Conservation (phyloP, 2,113 vertebrate species). For the Strix uralensis region DNA sequence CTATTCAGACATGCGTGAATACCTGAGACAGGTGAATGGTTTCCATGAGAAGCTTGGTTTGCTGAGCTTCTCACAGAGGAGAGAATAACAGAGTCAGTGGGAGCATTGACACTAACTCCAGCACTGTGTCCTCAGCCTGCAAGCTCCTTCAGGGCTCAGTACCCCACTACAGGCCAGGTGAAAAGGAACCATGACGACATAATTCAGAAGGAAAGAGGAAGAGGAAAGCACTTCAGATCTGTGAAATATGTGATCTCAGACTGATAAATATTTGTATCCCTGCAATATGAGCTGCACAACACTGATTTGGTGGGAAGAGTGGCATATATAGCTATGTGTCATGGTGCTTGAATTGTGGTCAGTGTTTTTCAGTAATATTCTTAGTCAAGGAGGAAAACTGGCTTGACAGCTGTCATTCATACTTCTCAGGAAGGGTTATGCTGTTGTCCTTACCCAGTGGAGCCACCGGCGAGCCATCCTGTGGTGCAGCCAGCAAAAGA, state of each 20-base stretch:
- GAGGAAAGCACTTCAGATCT: neutral
- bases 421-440: neutral
- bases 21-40: rapidly evolving
- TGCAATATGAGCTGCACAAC: neutral
- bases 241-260: neutral
- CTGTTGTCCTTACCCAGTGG: slow-evolving; percentile 82
- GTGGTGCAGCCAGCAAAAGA: slow-evolving; percentile 81
- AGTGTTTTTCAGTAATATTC: neutral
- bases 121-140: neutral
- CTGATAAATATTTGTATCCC: neutral
- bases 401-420: neutral
- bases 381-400: neutral
- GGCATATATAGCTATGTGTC: neutral
- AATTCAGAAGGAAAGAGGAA: neutral
- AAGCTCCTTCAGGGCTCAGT: neutral
- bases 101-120: neutral
- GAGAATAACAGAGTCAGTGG: neutral
- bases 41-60: neutral
- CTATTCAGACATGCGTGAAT: rapidly evolving
- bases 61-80: neutral
- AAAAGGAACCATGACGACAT: neutral
- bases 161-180: neutral
- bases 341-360: neutral
- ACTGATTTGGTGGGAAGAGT: neutral
- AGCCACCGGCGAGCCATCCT: slow-evolving; percentile 86